Percentiles rank a stretch among this genome's conserved stretches.
Evolutionary conservation across 2,888 invertebrate genomes (phyloP).

Genomic region (Hedya salicella): DNA sequence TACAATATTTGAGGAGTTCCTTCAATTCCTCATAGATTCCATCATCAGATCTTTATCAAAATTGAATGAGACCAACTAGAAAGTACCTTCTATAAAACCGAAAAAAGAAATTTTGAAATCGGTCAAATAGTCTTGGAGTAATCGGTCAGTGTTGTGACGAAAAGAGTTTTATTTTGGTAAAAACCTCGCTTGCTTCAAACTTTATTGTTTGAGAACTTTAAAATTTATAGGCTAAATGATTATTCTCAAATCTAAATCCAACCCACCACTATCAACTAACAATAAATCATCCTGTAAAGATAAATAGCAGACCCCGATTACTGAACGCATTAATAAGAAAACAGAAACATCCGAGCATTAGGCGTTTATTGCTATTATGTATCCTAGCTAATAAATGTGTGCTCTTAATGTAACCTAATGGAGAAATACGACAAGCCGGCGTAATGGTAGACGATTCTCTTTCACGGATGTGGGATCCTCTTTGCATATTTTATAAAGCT

Average conservation of each 20-base stretch:
- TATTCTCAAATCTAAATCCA: constrained; percentile 3
- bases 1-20: no score
- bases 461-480: constrained; percentile 23
- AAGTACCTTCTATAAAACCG: no score
- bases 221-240: constrained; percentile 4
- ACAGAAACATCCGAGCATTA: constrained; percentile 37
- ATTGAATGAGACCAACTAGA: no score
- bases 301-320: constrained; percentile 29
- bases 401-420: constrained; percentile 42
- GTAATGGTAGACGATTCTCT: constrained; percentile 17
- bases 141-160: no score
- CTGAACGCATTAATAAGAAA: constrained; percentile 32
- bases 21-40: no score
- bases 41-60: no score
- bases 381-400: constrained; percentile 38
- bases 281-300: constrained; percentile 19
- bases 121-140: no score
- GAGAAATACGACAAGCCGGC: constrained; percentile 28
- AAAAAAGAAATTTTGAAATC: no score
- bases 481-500: constrained; percentile 39
- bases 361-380: constrained; percentile 37
- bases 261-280: constrained; percentile 18
- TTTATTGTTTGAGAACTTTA: no score
- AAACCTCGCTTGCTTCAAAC: no score
- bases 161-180: no score